Evolutionary conservation across 2,888 invertebrate species (phyloP).

Genomic region (Nemurella pictetii): DNA sequence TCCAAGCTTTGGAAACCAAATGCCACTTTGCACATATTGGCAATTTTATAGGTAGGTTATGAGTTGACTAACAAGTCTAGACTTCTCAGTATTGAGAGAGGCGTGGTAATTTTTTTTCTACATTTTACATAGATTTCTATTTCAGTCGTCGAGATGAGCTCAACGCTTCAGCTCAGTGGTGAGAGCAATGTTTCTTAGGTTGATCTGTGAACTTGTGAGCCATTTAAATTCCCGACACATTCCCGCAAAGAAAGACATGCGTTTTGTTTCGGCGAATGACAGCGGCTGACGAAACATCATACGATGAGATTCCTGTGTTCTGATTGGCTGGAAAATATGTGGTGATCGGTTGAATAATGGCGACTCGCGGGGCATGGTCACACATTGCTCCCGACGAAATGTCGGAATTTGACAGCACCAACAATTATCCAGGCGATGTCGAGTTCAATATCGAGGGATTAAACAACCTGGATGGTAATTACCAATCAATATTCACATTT

Average conservation of each 20-base stretch:
- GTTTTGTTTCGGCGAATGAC: background rate
- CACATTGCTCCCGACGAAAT: slow-evolving; percentile 49
- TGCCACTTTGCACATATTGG: too few relatives aligned
- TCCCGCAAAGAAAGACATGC: background rate
- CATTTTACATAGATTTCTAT: too few relatives aligned
- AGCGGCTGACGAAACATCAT: slow-evolving; percentile 62
- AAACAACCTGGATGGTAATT: slow-evolving; percentile 69
- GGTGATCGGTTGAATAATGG: slow-evolving; percentile 50
- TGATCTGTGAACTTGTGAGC: too few relatives aligned
- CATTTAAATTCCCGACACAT: background rate
- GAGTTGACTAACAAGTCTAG: too few relatives aligned
- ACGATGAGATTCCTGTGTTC: slow-evolving; percentile 56
- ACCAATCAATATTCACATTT: slow-evolving; percentile 35
- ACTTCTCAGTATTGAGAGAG: too few relatives aligned
- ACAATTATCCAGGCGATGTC: slow-evolving; percentile 56
- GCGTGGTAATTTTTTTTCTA: too few relatives aligned
- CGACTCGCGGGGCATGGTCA: slow-evolving; percentile 47
- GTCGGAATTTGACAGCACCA: slow-evolving; percentile 52
- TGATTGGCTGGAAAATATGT: slow-evolving; percentile 60
- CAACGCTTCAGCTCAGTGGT: too few relatives aligned
- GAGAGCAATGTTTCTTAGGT: too few relatives aligned
- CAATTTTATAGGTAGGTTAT: too few relatives aligned
- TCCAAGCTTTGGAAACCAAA: too few relatives aligned
- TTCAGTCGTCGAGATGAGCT: too few relatives aligned
- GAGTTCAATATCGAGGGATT: slow-evolving; percentile 69